Base-by-base conservation (phyloP, 2,797 vertebrate genomes). In the Clarias pachynema region DNA sequence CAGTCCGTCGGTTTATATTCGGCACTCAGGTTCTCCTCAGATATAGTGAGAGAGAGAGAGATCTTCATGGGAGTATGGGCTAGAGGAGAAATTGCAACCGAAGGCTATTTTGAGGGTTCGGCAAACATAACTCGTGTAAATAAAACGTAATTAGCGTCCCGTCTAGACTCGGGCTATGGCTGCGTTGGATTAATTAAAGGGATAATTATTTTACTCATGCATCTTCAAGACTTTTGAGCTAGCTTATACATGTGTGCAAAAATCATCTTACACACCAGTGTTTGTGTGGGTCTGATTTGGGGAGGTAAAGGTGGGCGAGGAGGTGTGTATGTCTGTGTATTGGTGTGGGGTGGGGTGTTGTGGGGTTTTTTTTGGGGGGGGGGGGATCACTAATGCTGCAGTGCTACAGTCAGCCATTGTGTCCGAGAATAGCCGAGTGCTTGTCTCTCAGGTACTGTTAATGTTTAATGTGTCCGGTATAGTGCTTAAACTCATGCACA, bases 381-480 rank as follows among this genome's bases (percentile, higher is more conserved):
- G 68, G 31, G 34, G 34, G 70, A 0, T 44, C 0, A 10, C 20
- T 62, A 72, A 74, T 65, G 22, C 84, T 86, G 60, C 70, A 86
- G 84, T 59, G 70, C 49, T 68, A 26, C 59, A 70, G 79, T 81
- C 79, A 59, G 83, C 72, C 65, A 81, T 84, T 57, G 59, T 84
- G 22, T 81, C 53, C 57, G 16, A 78, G 79, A 70, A 29, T 15
- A 62, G 44, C 44, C 49, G 68, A 79, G 56, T 29, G 49, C 81
- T 69, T 31, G 73, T 77, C 56, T 37, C 69, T 86, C 18, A 44
- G 26, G n/a, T 53, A 34, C 20, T 69, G 75, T 85, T 83, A 86
- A 87, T 83, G 83, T 88, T 88, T 86, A 86, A 89, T 88, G 80
- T 81, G 49, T 74, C 81, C 79, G 72, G 81, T 81, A 77, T 62